Evolutionary conservation across 2,888 invertebrate species (phyloP), one percentile per base, ranked within the genome.

Genomic region (Parnassius apollo): DNA sequence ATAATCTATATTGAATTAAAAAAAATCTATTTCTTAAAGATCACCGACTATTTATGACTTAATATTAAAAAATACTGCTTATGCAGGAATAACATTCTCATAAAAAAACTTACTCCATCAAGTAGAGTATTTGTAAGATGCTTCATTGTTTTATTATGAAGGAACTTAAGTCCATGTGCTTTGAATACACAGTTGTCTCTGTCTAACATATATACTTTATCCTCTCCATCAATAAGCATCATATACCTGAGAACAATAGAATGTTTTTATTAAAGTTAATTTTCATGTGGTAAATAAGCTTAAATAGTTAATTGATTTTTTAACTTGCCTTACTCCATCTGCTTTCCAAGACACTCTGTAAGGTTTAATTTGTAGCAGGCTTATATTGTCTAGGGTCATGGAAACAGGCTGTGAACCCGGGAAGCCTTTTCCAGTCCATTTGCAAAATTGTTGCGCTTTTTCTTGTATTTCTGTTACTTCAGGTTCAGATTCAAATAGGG

Each of bases 341-440:
- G 99, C 99, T 82, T 99, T 99, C 99, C 99, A 99, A 2, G 99
- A 99, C 1, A 99, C 99, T 81, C 95, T 94, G 79, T 99, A 99
- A 0, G 97, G 96, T 77, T 96, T 96, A 69, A 95, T 87, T 44
- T 94, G 92, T 2, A 99, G 86, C 11, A 95, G 92, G 58, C 85
- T 83, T 55, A 99, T 91, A 83, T 99, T 99, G 0, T 93, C 78
- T 1, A 91, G 86, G 77, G 97, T 96, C 98, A 99, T 98, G 0
- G 99, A 99, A 0, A 99, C 98, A 0, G 99, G 99, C 80, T 99
- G 99, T 2, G 96, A 95, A 0, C 99, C 99, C 0, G 99, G 99
- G 88, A 99, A 99, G 0, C 97, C 98, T 13, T 93, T 93, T 4
- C 86, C 88, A 22, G 93, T 82, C 97, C 97, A 98, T 3, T 92